Evolutionary conservation across 1,140 invertebrate species (phyloP).

Genomic region (Tetraneura akinire): DNA sequence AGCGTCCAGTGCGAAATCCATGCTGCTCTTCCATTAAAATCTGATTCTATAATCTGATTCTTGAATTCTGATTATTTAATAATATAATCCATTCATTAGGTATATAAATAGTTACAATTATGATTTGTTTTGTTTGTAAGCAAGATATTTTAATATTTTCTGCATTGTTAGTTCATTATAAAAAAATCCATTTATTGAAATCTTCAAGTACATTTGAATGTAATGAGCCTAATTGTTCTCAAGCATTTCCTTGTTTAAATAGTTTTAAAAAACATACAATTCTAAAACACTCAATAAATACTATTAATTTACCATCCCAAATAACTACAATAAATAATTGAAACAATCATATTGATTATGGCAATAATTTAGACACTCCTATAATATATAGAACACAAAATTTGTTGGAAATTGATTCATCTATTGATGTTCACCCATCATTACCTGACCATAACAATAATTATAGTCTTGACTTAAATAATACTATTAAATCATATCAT

Average conservation of each 20-base stretch:
- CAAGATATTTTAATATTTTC: not conserved
- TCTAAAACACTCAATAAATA: not conserved
- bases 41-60: no score
- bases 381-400: not conserved
- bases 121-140: constrained; percentile 1
- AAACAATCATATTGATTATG: not conserved
- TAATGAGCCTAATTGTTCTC: not conserved
- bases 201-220: not conserved
- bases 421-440: not conserved
- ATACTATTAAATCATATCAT: not conserved
- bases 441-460: not conserved
- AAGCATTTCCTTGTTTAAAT: not conserved
- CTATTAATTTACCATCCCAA: not conserved
- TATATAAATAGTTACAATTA: not conserved
- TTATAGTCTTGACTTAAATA: not conserved
- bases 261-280: not conserved
- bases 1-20: no score
- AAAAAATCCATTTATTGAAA: not conserved
- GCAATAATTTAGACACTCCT: no score
- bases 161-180: not conserved
- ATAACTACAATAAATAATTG: not conserved
- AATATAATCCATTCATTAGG: no score
- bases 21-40: no score
- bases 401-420: not conserved
- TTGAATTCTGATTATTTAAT: no score